Conservation (phyloP, 2,113 vertebrate species). For the Amazona vittata region DNA sequence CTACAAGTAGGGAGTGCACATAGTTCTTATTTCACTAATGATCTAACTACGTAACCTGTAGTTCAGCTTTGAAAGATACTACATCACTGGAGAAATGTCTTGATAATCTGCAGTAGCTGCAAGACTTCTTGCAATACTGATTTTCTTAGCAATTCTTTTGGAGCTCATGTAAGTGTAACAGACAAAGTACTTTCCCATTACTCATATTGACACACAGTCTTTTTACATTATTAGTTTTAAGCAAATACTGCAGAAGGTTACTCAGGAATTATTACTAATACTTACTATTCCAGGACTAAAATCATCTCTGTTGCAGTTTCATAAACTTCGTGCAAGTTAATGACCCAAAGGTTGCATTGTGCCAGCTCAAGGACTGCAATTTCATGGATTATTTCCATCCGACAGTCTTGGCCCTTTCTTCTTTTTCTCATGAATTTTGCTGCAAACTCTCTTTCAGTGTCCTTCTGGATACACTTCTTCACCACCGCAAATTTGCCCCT, state of each 20-base stretch:
- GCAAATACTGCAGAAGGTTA: background rate
- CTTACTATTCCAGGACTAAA: constrained; percentile 95
- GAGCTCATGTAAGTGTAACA: background rate
- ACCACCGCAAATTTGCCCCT: constrained; percentile 98
- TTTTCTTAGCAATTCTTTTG: background rate
- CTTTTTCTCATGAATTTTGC: constrained; percentile 95
- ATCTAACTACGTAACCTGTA: background rate
- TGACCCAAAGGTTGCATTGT: constrained; percentile 86
- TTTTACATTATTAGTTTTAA: background rate
- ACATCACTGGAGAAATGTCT: background rate
- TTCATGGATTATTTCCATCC: constrained; percentile 92
- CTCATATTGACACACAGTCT: background rate
- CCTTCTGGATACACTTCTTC: constrained; percentile 91
- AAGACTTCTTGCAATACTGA: background rate
- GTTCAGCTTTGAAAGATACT: background rate
- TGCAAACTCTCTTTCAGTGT: constrained; percentile 88
- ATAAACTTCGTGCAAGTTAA: constrained; percentile 92
- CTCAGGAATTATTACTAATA: constrained; percentile 17
- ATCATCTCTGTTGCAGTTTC: constrained; percentile 91
- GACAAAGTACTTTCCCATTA: background rate
- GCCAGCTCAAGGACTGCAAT: constrained; percentile 92
- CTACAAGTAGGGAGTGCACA: background rate
- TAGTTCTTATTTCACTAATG: background rate
- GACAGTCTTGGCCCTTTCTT: constrained; percentile 92
- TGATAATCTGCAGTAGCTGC: background rate